These are phyloP conservation scores for Emydoidea blandingii DNA, from an alignment of 2,797 vertebrate species.

Conservation along the genomic window DNA sequence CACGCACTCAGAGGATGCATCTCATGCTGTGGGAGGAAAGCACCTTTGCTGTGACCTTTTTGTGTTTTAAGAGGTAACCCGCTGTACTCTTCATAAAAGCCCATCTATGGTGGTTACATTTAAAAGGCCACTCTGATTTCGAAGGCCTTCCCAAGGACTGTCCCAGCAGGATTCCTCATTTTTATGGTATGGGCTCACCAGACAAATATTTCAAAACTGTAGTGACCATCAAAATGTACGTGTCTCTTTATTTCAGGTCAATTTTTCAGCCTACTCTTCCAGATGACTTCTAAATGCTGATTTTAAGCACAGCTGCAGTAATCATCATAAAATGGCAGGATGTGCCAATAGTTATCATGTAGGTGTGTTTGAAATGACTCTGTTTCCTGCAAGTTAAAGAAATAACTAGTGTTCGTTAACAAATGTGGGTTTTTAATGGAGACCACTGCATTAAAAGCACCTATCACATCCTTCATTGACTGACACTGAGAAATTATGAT, in stretches of 20 bases:
- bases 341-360: not conserved
- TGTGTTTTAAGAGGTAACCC: rapidly evolving
- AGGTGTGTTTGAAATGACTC: not conserved
- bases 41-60: rapidly evolving
- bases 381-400: not conserved
- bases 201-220: not conserved
- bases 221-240: not conserved
- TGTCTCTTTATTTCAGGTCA: not conserved
- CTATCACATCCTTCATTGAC: rapidly evolving
- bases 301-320: not conserved
- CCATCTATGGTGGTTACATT: rapidly evolving
- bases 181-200: not conserved
- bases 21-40: rapidly evolving
- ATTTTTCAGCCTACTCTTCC: rapidly evolving
- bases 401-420: not conserved
- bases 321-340: not conserved
- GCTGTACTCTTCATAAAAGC: rapidly evolving
- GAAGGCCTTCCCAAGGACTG: rapidly evolving
- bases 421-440: not conserved
- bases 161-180: rapidly evolving
- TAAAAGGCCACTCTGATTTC: not conserved
- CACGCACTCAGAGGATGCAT: not conserved
- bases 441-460: not conserved
- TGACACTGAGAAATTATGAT: not conserved
- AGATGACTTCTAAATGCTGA: not conserved